phyloP scores from a whole-genome alignment of 2,888 invertebrate genomes.

The Rhagium mordax region DNA sequence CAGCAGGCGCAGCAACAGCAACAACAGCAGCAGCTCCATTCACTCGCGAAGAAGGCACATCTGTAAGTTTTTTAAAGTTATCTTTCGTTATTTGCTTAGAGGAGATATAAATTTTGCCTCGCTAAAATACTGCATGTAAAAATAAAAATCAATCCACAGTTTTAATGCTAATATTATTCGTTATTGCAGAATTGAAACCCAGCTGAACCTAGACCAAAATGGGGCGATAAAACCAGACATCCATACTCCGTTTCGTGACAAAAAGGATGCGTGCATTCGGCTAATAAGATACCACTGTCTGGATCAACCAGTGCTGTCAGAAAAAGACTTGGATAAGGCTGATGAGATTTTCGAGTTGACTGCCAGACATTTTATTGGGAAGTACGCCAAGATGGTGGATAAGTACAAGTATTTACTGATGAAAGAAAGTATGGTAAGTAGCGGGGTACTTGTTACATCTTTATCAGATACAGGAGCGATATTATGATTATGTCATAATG shows the following conservation, averaged over 20 bases:
- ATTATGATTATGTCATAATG: too few species aligned
- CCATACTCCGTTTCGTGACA: conserved; percentile 79
- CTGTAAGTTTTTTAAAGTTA: conserved; percentile 63
- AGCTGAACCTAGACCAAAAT: conserved; percentile 82
- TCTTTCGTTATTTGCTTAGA: too few species aligned
- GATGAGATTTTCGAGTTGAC: conserved; percentile 81
- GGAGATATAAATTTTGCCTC: too few species aligned
- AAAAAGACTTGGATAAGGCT: conserved; percentile 78
- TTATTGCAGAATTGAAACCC: conserved; percentile 81
- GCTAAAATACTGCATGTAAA: too few species aligned
- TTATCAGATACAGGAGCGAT: neutral
- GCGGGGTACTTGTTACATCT: neutral
- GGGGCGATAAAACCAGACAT: conserved; percentile 83
- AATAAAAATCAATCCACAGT: too few species aligned
- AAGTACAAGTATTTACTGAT: conserved; percentile 82
- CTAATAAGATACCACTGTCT: conserved; percentile 85
- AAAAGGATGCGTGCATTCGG: conserved; percentile 83
- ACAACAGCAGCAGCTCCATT: conserved; percentile 55
- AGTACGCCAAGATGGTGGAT: conserved; percentile 80
- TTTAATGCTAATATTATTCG: too few species aligned
- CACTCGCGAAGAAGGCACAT: conserved; percentile 66
- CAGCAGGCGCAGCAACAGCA: conserved; percentile 43
- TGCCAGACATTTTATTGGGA: conserved; percentile 79
- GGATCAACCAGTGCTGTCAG: conserved; percentile 76
- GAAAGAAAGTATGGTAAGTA: conserved; percentile 84